phyloP scores from a whole-genome alignment of 2,113 vertebrate genomes.

The Nothocercus nigrocapillus region DNA sequence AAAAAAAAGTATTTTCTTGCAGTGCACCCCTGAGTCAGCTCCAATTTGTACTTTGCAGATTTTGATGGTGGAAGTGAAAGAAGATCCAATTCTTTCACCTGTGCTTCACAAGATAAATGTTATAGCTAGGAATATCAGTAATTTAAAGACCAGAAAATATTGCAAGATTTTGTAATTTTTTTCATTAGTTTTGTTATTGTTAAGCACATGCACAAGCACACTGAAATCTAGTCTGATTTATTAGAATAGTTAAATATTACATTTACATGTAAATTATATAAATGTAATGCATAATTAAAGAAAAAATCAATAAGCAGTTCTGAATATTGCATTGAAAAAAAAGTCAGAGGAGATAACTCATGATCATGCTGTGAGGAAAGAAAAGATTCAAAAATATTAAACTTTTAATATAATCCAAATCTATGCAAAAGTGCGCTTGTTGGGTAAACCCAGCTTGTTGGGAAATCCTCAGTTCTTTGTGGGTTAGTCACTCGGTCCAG shows the following conservation, averaged over 20 bases:
- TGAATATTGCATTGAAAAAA: neutral
- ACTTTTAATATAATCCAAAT: neutral
- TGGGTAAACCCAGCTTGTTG: neutral
- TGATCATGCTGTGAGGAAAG: neutral
- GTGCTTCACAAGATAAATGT: neutral
- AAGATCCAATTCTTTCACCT: neutral
- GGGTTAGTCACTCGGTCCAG: neutral
- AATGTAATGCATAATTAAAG: neutral
- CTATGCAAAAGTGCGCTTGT: rapidly evolving
- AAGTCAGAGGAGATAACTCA: neutral
- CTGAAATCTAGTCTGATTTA: neutral
- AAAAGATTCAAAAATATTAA: neutral
- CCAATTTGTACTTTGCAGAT: neutral
- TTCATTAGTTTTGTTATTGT: neutral
- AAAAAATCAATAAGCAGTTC: neutral
- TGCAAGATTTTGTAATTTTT: neutral
- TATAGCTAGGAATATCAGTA: neutral
- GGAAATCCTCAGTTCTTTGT: neutral
- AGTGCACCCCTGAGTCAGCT: neutral
- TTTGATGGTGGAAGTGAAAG: neutral
- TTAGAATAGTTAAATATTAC: neutral
- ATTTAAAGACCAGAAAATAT: neutral
- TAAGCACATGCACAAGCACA: neutral
- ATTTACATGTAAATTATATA: neutral
- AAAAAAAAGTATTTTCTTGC: neutral